Percentiles rank a stretch among this genome's conserved stretches.
These are phyloP conservation scores for Rhombomys opimus DNA, from an alignment of 2,113 vertebrate species.

Conservation along the genomic window DNA sequence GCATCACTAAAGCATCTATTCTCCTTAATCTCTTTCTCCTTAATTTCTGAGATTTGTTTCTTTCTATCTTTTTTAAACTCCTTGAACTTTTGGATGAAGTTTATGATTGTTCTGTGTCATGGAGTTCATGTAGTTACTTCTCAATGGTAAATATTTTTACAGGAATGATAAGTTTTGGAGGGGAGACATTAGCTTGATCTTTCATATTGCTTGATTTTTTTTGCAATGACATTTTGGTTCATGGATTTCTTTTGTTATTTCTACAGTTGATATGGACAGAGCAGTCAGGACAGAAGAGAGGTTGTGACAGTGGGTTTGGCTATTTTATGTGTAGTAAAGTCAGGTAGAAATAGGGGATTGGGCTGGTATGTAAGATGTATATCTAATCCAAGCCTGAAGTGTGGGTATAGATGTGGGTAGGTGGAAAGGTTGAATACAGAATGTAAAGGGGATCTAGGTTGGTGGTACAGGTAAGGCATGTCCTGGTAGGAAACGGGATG, in stretches of 20 bases:
- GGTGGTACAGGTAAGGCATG: neutral
- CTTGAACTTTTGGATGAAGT: neutral
- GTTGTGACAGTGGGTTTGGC: neutral
- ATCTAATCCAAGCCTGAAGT: neutral
- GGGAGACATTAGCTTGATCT: neutral
- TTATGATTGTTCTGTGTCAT: neutral
- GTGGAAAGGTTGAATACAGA: neutral
- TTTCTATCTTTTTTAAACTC: neutral
- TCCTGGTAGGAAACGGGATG: too few species aligned
- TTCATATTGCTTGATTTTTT: neutral
- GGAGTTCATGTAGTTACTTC: neutral
- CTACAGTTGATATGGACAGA: neutral
- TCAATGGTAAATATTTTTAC: neutral
- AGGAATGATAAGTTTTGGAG: neutral
- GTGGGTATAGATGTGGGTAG: neutral
- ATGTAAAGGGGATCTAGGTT: neutral
- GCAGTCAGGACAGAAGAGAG: neutral
- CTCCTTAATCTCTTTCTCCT: neutral
- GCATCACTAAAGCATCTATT: neutral
- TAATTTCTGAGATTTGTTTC: neutral
- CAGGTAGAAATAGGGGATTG: neutral
- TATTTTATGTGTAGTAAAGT: neutral
- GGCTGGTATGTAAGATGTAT: neutral
- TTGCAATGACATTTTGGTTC: neutral
- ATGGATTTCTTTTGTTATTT: neutral